A percentile compares a stretch with the other conserved stretches of the same genome.
Conservation (phyloP, 30 jellyfish, hydroid and myxozoan genomes). For the Pelagia noctiluca region DNA sequence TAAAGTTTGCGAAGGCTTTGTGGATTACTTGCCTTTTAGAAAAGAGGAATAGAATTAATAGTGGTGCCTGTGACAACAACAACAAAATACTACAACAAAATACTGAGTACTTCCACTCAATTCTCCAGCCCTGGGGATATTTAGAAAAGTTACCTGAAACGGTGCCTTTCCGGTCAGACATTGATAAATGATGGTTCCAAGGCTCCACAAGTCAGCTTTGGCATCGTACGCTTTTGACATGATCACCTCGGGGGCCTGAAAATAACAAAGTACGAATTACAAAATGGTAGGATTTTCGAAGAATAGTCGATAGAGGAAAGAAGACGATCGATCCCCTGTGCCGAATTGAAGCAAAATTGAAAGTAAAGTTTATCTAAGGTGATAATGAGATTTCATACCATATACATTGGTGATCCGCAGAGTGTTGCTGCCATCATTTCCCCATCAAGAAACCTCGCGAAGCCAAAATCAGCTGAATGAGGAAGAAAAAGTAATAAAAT, state of each 20-base stretch:
- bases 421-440: conserved; percentile 98
- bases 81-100: too few species aligned
- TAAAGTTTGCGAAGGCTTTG: conserved; percentile 86
- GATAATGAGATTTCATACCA: too few species aligned
- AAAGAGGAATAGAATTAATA: neutral
- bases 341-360: too few species aligned
- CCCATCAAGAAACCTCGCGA: conserved; percentile 93
- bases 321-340: too few species aligned
- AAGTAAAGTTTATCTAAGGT: too few species aligned
- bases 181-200: conserved; percentile 91
- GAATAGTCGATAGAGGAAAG: too few species aligned
- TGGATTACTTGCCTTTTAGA: conserved; percentile 96
- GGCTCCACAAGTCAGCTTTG: conserved; percentile 96
- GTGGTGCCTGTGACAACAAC: neutral
- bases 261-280: neutral
- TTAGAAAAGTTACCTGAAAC: conserved; percentile 71
- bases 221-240: conserved; percentile 97
- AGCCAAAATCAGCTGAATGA: conserved; percentile 92
- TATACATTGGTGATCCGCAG: conserved; percentile 97
- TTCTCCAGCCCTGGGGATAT: neutral
- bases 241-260: conserved; percentile 96
- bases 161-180: conserved; percentile 96
- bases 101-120: neutral
- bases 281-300: too few species aligned
- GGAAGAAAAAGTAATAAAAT: neutral